Base-by-base conservation (phyloP, 2,797 vertebrate genomes). In the Thaleichthys pacificus region DNA sequence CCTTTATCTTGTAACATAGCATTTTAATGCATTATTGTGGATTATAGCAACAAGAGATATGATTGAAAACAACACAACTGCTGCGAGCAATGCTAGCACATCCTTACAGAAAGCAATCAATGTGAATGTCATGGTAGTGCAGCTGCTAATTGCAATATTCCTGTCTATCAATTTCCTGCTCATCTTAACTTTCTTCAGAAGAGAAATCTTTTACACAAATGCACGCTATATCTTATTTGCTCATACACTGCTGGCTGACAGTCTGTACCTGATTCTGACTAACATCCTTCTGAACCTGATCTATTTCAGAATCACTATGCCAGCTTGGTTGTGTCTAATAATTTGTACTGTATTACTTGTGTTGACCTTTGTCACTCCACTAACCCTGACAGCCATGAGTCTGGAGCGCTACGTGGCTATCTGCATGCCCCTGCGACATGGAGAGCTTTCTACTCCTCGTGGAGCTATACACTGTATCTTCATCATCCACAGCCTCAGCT, bases 331-430 rank as follows among this genome's bases (percentile, higher is more conserved):
- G 1, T 90, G 89, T 38, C 1, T 84, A 5, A 9, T 76, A 15
- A 0, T 87, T 0, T 77, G 24, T 7, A 28, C 65, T 14, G 0
- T 80, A 0, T 22, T n/a, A 3, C 19, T 5, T 14, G 0, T 80
- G 19, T 71, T 77, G 4, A 64, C 1, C 3, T n/a, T 69, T 38
- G 74, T 82, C 28, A 89, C 89, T 21, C 88, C 86, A 0, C 5
- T 90, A n/a, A 89, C 88, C 54, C 74, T 91, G 54, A 86, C 81
- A 28, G 84, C 80, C 0, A 90, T 89, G 91, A 89, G 86, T 0
- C 75, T 91, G 76, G 89, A 92, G 76, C 84, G 88, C 0, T 92
- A 88, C 1, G 87, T 89, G 42, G 88, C 90, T 7, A 84, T 91
- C 51, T 90, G 89, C 71, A 73, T 91, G 77, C 90, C 89, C 1